Conservation (phyloP, 2,113 vertebrate species). For the Nymphicus hollandicus region DNA sequence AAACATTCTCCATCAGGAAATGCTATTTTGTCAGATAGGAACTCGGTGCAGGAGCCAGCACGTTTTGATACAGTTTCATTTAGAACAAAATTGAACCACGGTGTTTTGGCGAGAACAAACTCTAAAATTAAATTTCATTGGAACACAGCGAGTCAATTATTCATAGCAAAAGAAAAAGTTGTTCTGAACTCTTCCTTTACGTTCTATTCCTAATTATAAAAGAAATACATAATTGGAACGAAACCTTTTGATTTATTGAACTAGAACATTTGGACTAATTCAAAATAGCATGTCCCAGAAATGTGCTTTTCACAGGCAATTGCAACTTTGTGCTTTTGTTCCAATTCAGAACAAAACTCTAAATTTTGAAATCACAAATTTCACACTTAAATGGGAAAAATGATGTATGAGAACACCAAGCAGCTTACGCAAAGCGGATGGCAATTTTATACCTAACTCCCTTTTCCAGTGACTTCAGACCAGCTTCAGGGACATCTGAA, state of each 20-base stretch:
- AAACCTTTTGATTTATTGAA: constrained; percentile 57
- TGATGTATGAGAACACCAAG: neutral
- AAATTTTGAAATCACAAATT: neutral
- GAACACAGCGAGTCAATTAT: neutral
- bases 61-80: neutral
- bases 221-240: constrained; percentile 38
- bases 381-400: neutral
- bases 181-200: constrained; percentile 34
- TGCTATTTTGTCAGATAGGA: neutral
- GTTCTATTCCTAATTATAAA: constrained; percentile 45
- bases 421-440: neutral
- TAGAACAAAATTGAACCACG: neutral
- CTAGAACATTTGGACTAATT: constrained; percentile 56
- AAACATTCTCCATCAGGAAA: neutral
- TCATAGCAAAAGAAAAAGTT: constrained; percentile 28
- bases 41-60: neutral
- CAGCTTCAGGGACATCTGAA: neutral
- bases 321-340: constrained; percentile 22
- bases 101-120: constrained; percentile 17
- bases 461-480: neutral
- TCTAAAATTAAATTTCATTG: constrained; percentile 19
- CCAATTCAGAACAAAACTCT: neutral
- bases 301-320: constrained; percentile 24
- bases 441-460: fast-evolving
- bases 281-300: constrained; percentile 26